These are phyloP conservation scores for Drosophila longiperda DNA, from an alignment of 2,888 invertebrate species.

Conservation along the genomic window DNA sequence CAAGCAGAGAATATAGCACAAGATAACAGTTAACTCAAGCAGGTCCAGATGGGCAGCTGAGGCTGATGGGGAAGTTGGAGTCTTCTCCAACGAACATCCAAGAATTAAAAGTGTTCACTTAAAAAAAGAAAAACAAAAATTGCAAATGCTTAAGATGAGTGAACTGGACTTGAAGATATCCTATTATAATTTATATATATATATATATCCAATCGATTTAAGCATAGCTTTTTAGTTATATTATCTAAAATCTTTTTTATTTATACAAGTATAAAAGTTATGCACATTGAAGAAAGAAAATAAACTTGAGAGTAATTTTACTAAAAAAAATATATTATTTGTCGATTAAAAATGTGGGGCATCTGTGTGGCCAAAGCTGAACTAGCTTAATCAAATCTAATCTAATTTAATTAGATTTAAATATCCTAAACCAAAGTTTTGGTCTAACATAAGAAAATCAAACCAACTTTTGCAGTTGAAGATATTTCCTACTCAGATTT, in stretches of 20 bases:
- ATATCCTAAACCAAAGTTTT: not conserved
- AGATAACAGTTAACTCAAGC: slow-evolving; percentile 3
- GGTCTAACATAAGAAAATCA: too few species aligned
- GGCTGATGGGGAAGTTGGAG: not conserved
- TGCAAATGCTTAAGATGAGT: not conserved
- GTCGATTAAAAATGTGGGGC: too few species aligned
- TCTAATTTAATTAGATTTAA: too few species aligned
- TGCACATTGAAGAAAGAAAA: not conserved
- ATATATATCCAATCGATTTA: not conserved
- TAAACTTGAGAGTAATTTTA: not conserved
- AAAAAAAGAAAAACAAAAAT: not conserved
- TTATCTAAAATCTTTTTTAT: not conserved
- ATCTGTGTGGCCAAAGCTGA: too few species aligned
- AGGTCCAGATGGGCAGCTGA: not conserved
- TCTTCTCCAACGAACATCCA: not conserved
- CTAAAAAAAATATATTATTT: too few species aligned
- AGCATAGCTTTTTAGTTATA: not conserved
- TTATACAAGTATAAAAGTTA: not conserved
- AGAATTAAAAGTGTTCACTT: not conserved
- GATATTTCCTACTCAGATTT: not conserved
- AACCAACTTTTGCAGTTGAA: not conserved
- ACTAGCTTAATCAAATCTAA: too few species aligned
- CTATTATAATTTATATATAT: not conserved
- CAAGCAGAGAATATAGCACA: slow-evolving; percentile 2
- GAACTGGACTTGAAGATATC: not conserved